Conservation (phyloP, 2,113 vertebrate genomes). For the Butorides virescens region DNA sequence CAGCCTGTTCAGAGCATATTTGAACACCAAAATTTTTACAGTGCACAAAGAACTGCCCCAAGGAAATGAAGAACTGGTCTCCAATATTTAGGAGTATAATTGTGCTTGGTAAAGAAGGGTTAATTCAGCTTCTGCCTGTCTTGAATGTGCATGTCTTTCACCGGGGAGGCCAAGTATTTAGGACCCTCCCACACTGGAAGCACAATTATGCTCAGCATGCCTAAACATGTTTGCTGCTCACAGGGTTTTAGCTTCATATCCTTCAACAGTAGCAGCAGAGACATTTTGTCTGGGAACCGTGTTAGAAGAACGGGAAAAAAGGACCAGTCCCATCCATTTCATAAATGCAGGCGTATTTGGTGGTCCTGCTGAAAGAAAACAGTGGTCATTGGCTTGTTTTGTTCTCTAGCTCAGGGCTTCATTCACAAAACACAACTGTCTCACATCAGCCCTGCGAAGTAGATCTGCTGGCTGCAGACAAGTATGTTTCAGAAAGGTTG, state of each 20-base stretch:
- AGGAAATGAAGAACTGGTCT: not conserved
- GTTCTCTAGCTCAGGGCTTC: not conserved
- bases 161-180: conserved; percentile 37
- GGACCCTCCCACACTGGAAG: conserved; percentile 35
- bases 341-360: not conserved
- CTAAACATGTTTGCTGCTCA: conserved; percentile 35
- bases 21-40: not conserved
- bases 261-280: conserved; percentile 39
- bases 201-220: conserved; percentile 28
- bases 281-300: conserved; percentile 21
- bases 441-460: not conserved
- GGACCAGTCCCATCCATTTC: not conserved
- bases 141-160: not conserved
- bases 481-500: not conserved
- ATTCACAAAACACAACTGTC: not conserved
- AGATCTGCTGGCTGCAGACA: not conserved
- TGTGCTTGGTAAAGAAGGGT: conserved; percentile 6
- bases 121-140: conserved; percentile 21
- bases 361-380: not conserved
- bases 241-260: not conserved
- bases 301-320: not conserved
- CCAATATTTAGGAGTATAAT: not conserved
- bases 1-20: not conserved
- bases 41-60: not conserved
- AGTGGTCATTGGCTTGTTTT: not conserved